phyloP scores from a whole-genome alignment of 2,888 invertebrate genomes.

The Penaeus monodon region DNA sequence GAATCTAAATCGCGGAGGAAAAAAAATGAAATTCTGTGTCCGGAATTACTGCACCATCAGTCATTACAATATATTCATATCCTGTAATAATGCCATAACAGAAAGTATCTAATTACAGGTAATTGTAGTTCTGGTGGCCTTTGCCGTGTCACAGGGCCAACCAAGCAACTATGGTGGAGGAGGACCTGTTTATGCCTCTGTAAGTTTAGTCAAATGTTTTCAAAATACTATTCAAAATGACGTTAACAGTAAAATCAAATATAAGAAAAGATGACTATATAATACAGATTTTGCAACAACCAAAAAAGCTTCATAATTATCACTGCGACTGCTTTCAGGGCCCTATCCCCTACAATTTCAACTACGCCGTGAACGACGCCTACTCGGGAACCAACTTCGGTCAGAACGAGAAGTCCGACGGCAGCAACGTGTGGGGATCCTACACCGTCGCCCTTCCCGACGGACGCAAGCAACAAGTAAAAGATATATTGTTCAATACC shows the following conservation, averaged over 20 bases:
- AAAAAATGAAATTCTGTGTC: too few relatives aligned
- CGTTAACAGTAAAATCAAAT: too few relatives aligned
- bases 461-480: conserved; percentile 54
- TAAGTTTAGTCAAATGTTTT: background rate
- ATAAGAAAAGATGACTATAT: too few relatives aligned
- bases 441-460: conserved; percentile 54
- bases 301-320: background rate
- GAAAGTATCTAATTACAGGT: conserved; percentile 1
- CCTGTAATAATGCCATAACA: too few relatives aligned
- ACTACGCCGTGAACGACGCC: conserved; percentile 30
- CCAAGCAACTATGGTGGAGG: background rate
- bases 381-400: conserved; percentile 43
- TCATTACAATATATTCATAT: too few relatives aligned
- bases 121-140: conserved; percentile 20
- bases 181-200: conserved; percentile 15
- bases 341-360: conserved; percentile 24
- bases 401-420: conserved; percentile 46
- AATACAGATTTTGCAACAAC: background rate
- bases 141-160: conserved; percentile 17
- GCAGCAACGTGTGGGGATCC: conserved; percentile 38
- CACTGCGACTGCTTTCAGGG: conserved; percentile 2
- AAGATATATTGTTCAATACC: background rate
- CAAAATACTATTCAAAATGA: too few relatives aligned
- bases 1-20: too few relatives aligned
- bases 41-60: too few relatives aligned